Conservation (phyloP, 2,113 vertebrate genomes). For the Oreotrochilus melanogaster region DNA sequence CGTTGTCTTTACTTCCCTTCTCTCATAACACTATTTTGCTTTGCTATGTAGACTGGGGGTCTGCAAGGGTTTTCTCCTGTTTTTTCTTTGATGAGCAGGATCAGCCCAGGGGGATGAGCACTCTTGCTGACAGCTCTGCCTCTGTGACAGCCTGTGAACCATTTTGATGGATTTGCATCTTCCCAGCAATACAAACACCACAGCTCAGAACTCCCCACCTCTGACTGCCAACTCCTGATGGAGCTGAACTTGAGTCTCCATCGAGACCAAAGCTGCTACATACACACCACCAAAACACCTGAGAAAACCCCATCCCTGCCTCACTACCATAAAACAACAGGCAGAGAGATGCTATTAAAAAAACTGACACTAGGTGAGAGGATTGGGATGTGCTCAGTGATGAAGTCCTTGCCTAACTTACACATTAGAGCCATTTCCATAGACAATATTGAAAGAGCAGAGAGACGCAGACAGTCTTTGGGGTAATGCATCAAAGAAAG, state of each 20-base stretch:
- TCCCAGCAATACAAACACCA: not conserved
- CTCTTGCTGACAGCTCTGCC: not conserved
- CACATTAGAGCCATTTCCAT: not conserved
- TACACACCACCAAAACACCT: not conserved
- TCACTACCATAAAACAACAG: not conserved
- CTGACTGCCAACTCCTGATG: fast-evolving
- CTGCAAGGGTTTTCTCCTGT: not conserved
- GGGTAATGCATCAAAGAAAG: conserved; percentile 5
- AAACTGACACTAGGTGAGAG: not conserved
- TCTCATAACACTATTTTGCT: not conserved
- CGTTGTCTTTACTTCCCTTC: not conserved
- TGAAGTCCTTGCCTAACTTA: not conserved
- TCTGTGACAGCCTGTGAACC: not conserved
- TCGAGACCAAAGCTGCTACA: not conserved
- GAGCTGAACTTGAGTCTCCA: not conserved
- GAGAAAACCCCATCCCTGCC: not conserved
- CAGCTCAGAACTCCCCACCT: not conserved
- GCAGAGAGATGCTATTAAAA: not conserved
- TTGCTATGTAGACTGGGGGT: not conserved
- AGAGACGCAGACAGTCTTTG: not conserved
- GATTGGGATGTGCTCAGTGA: not conserved
- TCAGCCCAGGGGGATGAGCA: not conserved
- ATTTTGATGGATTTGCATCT: not conserved
- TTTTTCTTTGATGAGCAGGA: not conserved
- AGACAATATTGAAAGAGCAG: not conserved